Evolutionary conservation across 2,888 invertebrate genomes (phyloP).

Genomic region (Cephus pulcher): DNA sequence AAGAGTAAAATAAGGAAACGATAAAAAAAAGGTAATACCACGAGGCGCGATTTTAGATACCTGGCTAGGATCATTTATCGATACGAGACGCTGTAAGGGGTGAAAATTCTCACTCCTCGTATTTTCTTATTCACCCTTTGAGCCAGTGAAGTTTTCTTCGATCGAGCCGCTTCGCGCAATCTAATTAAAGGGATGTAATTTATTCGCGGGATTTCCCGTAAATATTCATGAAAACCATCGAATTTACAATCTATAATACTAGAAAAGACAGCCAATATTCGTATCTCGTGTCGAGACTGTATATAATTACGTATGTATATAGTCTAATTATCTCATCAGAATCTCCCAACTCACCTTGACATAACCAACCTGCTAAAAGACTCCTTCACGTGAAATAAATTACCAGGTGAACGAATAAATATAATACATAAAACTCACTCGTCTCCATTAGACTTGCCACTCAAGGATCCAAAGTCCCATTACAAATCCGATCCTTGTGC

Average conservation of each 20-base stretch:
- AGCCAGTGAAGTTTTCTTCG: slow-evolving; percentile 16
- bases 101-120: slow-evolving; percentile 1
- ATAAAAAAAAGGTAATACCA: neutral
- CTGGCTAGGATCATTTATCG: neutral
- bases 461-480: neutral
- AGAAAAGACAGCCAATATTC: neutral
- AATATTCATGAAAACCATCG: slow-evolving; percentile 17
- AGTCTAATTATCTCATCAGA: neutral
- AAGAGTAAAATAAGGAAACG: neutral
- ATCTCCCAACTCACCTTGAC: neutral
- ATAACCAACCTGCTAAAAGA: neutral
- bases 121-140: neutral
- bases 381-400: neutral
- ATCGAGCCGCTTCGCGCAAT: slow-evolving; percentile 20
- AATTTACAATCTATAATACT: neutral
- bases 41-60: neutral
- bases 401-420: neutral
- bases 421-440: neutral
- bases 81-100: neutral
- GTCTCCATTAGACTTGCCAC: neutral
- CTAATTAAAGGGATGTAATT: slow-evolving; percentile 19
- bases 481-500: neutral
- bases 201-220: slow-evolving; percentile 17
- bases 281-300: neutral
- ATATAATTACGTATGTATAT: neutral